Conservation (phyloP, 2,797 vertebrate species). For the Microtus obscurus region DNA sequence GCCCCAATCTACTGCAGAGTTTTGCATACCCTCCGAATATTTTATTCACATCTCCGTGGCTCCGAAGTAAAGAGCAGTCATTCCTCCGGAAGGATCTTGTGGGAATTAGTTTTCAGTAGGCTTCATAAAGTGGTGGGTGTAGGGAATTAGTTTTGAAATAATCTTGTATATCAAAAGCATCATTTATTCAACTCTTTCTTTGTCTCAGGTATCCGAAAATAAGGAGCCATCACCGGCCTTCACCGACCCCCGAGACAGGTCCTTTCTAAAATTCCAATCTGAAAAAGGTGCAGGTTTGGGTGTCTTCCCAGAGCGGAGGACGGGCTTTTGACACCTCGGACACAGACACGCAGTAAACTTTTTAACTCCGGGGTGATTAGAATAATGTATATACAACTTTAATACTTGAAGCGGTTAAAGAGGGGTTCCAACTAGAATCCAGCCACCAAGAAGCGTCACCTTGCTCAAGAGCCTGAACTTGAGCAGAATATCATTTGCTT, state of each 20-base stretch:
- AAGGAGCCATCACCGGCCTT: neutral
- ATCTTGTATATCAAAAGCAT: neutral
- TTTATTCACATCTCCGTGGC: neutral
- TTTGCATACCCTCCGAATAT: neutral
- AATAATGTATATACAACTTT: neutral
- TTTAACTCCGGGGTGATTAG: no score
- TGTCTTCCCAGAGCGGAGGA: neutral
- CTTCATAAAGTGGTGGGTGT: neutral
- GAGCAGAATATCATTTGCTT: neutral
- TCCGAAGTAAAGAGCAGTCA: neutral
- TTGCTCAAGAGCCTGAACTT: neutral
- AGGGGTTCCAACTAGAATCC: neutral
- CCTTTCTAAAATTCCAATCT: neutral
- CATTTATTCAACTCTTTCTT: neutral
- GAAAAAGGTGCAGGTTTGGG: neutral
- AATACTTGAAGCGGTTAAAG: neutral
- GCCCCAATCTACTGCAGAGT: neutral
- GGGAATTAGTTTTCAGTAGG: constrained; percentile 17
- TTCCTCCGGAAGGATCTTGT: neutral
- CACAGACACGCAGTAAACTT: neutral
- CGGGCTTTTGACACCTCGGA: neutral
- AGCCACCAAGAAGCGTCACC: neutral
- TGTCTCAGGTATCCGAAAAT: neutral
- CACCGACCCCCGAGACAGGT: neutral
- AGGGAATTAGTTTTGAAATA: neutral